These are phyloP conservation scores for Pimephales promelas DNA, from an alignment of 2,113 vertebrate species.

Conservation along the genomic window DNA sequence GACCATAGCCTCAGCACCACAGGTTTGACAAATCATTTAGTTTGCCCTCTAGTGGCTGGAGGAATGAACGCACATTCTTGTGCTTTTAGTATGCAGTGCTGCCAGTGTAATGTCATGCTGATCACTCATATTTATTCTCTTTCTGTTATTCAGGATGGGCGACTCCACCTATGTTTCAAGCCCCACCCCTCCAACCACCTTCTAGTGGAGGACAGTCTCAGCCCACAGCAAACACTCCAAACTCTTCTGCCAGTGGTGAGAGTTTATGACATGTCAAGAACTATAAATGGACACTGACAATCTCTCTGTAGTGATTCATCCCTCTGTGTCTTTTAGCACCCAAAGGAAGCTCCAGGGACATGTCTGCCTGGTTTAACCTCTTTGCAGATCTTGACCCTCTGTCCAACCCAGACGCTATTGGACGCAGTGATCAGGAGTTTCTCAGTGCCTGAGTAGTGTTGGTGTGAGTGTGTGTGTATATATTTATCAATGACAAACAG, in stretches of 20 bases:
- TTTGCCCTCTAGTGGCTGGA: conserved; percentile 45
- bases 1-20: conserved; percentile 81
- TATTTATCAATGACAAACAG: conserved; percentile 4
- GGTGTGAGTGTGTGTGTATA: conserved; percentile 26
- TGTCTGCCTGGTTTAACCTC: conserved; percentile 82
- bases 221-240: conserved; percentile 65
- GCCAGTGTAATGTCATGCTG: background rate
- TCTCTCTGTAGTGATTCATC: background rate
- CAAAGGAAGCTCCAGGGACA: conserved; percentile 71
- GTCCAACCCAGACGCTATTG: conserved; percentile 80
- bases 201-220: conserved; percentile 62
- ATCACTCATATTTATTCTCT: background rate
- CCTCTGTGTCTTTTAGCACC: conserved; percentile 56
- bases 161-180: conserved; percentile 77
- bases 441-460: conserved; percentile 73
- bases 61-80: background rate
- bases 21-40: conserved; percentile 59
- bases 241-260: conserved; percentile 69
- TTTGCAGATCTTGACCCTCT: conserved; percentile 84
- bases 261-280: background rate
- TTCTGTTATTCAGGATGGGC: conserved; percentile 72
- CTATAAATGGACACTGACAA: background rate
- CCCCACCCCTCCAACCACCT: conserved; percentile 70
- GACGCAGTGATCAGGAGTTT: conserved; percentile 79
- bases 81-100: background rate